These are phyloP conservation scores for Drosophila stalkeri DNA, from an alignment of 2,888 invertebrate genomes.

Conservation along the genomic window DNA sequence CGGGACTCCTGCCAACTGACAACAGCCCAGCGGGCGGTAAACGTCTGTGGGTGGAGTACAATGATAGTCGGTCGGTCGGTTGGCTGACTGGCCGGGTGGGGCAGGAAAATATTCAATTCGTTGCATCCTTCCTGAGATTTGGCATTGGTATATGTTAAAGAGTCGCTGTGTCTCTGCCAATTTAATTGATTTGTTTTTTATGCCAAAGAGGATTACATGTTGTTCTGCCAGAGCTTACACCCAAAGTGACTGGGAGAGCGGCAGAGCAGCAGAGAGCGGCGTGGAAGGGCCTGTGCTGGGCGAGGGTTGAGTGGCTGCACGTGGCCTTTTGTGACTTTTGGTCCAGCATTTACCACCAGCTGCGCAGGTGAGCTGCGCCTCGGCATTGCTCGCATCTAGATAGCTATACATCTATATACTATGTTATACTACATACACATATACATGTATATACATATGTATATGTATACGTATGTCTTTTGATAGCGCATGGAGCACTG, in stretches of 20 bases:
- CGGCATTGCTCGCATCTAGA: constrained; percentile 8
- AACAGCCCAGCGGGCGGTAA: constrained; percentile 75
- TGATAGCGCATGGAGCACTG: constrained; percentile 8
- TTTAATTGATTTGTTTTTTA: constrained; percentile 85
- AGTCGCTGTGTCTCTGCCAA: constrained; percentile 52
- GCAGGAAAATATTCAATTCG: constrained; percentile 83
- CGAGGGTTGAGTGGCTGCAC: constrained; percentile 74
- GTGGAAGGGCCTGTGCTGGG: background rate
- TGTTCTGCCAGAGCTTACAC: constrained; percentile 76
- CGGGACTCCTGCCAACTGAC: constrained; percentile 43
- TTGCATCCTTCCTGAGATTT: constrained; percentile 82
- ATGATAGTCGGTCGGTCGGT: background rate
- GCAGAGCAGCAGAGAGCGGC: rapidly evolving
- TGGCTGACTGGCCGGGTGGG: no score
- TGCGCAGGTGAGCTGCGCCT: constrained; percentile 72
- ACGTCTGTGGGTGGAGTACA: constrained; percentile 11
- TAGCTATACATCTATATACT: constrained; percentile 9
- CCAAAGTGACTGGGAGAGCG: background rate
- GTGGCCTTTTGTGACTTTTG: constrained; percentile 64
- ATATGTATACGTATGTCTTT: background rate
- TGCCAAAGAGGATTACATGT: constrained; percentile 83
- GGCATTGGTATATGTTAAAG: constrained; percentile 57
- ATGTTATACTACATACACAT: background rate
- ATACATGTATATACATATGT: background rate
- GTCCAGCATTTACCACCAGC: constrained; percentile 75